These are phyloP conservation scores for Probaryconus sp. DNA, from an alignment of 1,140 invertebrate genomes.

Conservation along the genomic window DNA sequence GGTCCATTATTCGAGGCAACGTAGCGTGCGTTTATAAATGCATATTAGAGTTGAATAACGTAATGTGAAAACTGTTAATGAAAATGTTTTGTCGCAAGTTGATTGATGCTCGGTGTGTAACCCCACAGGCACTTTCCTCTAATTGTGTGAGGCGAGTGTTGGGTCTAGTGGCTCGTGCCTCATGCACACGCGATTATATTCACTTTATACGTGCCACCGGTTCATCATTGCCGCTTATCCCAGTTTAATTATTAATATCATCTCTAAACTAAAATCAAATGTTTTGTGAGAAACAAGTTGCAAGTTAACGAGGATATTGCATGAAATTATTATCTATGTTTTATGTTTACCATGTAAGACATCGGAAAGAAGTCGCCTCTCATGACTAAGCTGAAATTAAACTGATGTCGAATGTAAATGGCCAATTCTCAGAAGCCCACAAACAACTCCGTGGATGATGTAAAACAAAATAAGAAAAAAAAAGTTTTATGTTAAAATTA, in stretches of 20 bases:
- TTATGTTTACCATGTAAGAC: too few relatives aligned
- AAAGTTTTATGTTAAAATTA: too few relatives aligned
- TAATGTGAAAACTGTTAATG: neutral
- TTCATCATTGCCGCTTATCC: neutral
- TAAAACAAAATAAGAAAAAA: too few relatives aligned
- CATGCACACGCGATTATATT: conserved; percentile 24
- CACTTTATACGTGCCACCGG: neutral
- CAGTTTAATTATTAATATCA: neutral
- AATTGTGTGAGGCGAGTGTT: conserved; percentile 10
- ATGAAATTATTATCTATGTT: too few relatives aligned
- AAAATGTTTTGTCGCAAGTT: conserved; percentile 19
- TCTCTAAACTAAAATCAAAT: neutral
- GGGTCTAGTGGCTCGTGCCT: conserved; percentile 29
- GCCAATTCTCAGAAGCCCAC: too few relatives aligned
- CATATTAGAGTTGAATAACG: neutral
- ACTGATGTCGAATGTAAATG: too few relatives aligned
- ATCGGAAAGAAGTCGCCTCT: too few relatives aligned
- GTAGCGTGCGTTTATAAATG: too few relatives aligned
- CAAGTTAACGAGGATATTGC: too few relatives aligned
- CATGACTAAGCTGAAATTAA: too few relatives aligned
- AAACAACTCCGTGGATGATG: too few relatives aligned
- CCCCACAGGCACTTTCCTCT: conserved; percentile 12
- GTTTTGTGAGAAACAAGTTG: neutral
- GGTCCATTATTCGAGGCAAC: too few relatives aligned
- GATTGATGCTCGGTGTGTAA: conserved; percentile 11